Evolutionary conservation across 2,113 vertebrate genomes (phyloP), one percentile per base, ranked within the genome.

Genomic region (Galeopterus variegatus): DNA sequence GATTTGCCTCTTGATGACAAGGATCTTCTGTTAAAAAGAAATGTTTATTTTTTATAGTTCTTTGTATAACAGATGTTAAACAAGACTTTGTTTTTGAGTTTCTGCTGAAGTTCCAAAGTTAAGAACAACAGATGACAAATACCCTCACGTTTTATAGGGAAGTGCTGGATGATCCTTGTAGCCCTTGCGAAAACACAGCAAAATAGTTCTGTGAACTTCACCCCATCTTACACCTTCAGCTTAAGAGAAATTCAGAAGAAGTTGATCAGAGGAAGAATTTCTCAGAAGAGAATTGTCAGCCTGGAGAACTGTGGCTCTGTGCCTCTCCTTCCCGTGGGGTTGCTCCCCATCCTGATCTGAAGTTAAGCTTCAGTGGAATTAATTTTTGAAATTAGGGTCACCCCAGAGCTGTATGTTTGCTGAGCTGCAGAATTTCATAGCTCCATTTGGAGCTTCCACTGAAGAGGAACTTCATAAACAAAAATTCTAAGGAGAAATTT

Each of bases 51-150:
- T 90, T 86, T 48, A 18, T 5, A 76, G 23, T 80, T 82, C 45
- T 96, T 92, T 93, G 69, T 41, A 79, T 36, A 85, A 60, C 31
- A 56, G 24, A n/a, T 64, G 48, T 62, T 26, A 73, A 75, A n/a
- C 4, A 12, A 50, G 13, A 64, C 26, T 56, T 73, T 72, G 79
- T 65, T 84, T 85, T 18, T 36, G 50, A 50, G 10, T 84, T 88
- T 70, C 88, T 85, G 52, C 31, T 80, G 24, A 80, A 50, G 26
- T 33, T 92, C 60, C 45, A 45, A 10, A 31, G n/a, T 36, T 80
- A 41, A 56, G 28, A 80, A 33, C 70, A 77, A 62, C 8, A 83
- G 41, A 41, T 41, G 26, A 62, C 50, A 88, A 56, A 88, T 21
- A 75, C 24, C 26, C 62, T 76, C 12, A 48, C 8, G 8, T 24